Evolutionary conservation across 2,888 invertebrate genomes (phyloP).

Genomic region (Tipula unca): DNA sequence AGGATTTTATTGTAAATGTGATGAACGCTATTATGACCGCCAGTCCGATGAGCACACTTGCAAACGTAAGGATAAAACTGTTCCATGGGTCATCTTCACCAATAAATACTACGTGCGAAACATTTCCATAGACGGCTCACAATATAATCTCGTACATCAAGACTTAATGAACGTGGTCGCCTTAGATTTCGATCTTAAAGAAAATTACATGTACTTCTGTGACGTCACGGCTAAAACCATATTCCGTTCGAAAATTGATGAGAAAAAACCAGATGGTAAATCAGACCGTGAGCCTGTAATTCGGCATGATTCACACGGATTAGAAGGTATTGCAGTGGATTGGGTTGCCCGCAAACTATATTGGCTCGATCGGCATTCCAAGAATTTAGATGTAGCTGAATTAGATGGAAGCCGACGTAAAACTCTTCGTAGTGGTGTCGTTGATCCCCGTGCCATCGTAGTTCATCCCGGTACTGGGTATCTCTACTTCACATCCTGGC

Average conservation of each 20-base stretch:
- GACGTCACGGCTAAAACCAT: constrained; percentile 95
- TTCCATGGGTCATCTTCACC: constrained; percentile 87
- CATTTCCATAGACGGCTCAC: constrained; percentile 80
- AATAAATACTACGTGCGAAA: constrained; percentile 97
- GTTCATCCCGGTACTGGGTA: constrained; percentile 92
- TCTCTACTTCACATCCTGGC: constrained; percentile 95
- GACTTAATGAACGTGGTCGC: constrained; percentile 96
- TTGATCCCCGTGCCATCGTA: constrained; percentile 89
- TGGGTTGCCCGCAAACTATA: constrained; percentile 95
- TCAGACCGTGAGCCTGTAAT: constrained; percentile 75
- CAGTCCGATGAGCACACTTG: constrained; percentile 81
- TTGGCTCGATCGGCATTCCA: constrained; percentile 92
- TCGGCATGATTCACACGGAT: constrained; percentile 85
- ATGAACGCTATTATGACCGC: constrained; percentile 81
- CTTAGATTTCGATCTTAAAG: constrained; percentile 81
- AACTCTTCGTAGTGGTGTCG: constrained; percentile 79
- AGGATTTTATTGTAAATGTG: constrained; percentile 92
- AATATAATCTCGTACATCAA: constrained; percentile 82
- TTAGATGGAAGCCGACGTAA: constrained; percentile 85
- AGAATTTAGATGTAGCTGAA: constrained; percentile 92
- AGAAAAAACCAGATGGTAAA: constrained; percentile 45
- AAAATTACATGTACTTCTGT: constrained; percentile 86
- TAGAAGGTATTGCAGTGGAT: constrained; percentile 96
- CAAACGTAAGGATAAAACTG: constrained; percentile 71
- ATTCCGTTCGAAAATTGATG: constrained; percentile 58